Evolutionary conservation across 2,113 vertebrate species (phyloP).

Genomic region (Sardina pilchardus): DNA sequence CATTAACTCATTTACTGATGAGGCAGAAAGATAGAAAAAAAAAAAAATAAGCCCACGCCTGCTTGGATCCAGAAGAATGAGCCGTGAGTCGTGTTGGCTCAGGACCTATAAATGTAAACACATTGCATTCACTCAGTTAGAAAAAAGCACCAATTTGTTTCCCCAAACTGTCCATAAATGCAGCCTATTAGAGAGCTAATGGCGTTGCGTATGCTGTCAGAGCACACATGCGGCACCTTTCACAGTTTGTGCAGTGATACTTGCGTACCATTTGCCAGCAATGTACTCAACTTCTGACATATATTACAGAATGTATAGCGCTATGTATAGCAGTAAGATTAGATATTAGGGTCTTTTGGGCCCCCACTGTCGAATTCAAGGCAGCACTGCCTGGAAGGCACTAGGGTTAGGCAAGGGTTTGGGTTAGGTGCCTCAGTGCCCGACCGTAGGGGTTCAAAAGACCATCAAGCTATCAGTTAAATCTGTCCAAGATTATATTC

Average conservation of each 20-base stretch:
- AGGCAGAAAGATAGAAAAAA: not conserved
- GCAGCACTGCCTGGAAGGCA: too few species aligned
- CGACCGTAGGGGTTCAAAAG: too few species aligned
- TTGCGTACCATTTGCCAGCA: not conserved
- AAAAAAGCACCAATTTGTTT: not conserved
- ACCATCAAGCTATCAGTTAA: not conserved
- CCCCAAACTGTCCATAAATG: not conserved
- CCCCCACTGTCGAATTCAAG: too few species aligned
- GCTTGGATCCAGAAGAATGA: not conserved
- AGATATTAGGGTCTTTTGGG: too few species aligned
- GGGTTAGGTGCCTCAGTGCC: too few species aligned
- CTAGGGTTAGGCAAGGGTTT: too few species aligned
- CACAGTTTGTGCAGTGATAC: not conserved
- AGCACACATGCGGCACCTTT: not conserved
- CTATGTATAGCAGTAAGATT: not conserved
- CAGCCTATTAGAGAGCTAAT: not conserved
- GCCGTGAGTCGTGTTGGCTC: not conserved
- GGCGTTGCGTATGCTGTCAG: not conserved
- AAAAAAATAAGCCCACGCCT: not conserved
- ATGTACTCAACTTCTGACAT: not conserved
- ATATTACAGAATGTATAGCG: not conserved
- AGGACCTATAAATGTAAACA: not conserved
- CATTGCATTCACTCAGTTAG: not conserved
- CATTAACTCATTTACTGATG: not conserved
- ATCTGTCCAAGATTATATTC: not conserved